Evolutionary conservation across 2,888 invertebrate species (phyloP), one percentile per base, ranked within the genome.

Genomic region (Drosophila limbata): DNA sequence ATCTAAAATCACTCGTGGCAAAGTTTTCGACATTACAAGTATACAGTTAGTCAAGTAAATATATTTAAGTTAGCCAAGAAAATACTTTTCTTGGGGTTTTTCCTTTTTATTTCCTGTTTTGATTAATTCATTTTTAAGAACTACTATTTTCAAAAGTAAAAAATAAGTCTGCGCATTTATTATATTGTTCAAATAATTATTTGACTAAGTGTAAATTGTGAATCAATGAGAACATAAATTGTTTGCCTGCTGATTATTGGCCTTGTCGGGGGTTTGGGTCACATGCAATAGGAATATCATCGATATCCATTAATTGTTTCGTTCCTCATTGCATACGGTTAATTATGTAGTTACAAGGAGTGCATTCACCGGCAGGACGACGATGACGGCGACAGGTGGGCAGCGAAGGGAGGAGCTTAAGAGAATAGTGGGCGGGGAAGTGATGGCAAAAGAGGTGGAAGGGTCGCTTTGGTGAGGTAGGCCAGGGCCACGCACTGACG

Each of bases 341-440:
- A 63, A 68, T 71, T 79, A 75, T 69, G 69, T 66, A 64, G 15
- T 33, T 17, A 10, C 50, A 52, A 17, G 47, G 21, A 62, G 35
- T 21, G 48, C 19, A 45, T 40, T 55, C 50, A 17, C 61, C 61
- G 61, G 56, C 66, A 44, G 17, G 21, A 55, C 35, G 33, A 50
- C 48, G 47, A 13, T 13, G 35, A 17, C 25, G 59, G 66, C 77
- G 79, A 79, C 76, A 80, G 77, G 68, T 78, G 73, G 72, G 53
- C 19, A 48, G 39, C 17, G 42, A 44, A 50, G 50, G 31, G 15
- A 11, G 11, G 4, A 11, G 33, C 3, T 13, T n/a, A 48, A 31
- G 53, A 35, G 55, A 55, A 37, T n/a, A 37, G 37, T n/a, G n/a
- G 37, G 37, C n/a, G 37, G 37, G n/a, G 3, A 9, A 35, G 35